Conservation (phyloP, 2,888 invertebrate species). For the Aquatica leii region DNA sequence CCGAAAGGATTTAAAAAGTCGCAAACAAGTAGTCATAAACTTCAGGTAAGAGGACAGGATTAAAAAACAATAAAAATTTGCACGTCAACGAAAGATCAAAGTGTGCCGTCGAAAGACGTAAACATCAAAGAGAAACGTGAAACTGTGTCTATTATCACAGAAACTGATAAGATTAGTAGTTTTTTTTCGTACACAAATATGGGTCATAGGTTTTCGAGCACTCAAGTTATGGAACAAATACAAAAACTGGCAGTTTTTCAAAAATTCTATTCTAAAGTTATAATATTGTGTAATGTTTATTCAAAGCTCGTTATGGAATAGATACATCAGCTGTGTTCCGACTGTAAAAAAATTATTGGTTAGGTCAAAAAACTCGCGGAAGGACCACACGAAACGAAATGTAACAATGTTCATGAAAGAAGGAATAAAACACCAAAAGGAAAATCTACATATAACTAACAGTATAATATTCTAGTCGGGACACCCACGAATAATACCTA, state of each 20-base stretch:
- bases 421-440: conserved; percentile 6
- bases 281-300: conserved; percentile 14
- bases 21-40: conserved; percentile 1
- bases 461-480: conserved; percentile 40
- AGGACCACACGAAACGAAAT: neutral
- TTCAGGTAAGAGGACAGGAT: neutral
- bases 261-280: neutral
- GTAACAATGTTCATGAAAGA: neutral
- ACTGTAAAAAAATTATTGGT: neutral
- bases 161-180: neutral
- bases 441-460: conserved; percentile 23
- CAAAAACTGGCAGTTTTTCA: neutral
- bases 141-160: too few relatives aligned
- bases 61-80: neutral
- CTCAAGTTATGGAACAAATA: too few relatives aligned
- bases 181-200: neutral
- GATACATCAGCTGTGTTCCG: too few relatives aligned
- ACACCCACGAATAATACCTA: conserved; percentile 56
- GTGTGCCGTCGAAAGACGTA: neutral
- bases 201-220: conserved; percentile 3
- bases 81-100: neutral
- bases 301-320: too few relatives aligned
- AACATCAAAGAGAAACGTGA: too few relatives aligned
- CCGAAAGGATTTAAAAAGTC: too few relatives aligned
- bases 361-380: conserved; percentile 9